phyloP scores from a whole-genome alignment of 1,140 invertebrate genomes.

The Drosophila bocqueti region DNA sequence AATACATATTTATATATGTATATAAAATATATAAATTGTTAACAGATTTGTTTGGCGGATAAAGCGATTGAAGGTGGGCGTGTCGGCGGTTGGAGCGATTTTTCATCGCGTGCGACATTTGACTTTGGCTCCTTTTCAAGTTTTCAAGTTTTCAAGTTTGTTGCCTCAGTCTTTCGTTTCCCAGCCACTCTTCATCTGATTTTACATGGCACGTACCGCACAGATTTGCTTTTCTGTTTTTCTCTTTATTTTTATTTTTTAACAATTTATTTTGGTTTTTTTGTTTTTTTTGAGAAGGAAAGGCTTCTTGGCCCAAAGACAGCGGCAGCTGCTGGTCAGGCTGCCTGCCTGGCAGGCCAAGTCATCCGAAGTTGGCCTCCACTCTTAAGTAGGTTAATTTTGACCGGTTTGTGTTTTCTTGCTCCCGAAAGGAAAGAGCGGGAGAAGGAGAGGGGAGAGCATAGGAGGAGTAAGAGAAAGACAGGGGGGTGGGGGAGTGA shows the following conservation, averaged over 20 bases:
- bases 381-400: constrained; percentile 79
- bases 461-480: constrained; percentile 1
- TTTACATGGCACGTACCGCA: constrained; percentile 68
- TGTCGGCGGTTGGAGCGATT: constrained; percentile 11
- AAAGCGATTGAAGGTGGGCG: constrained; percentile 30
- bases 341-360: constrained; percentile 32
- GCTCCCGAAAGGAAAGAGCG: constrained; percentile 25
- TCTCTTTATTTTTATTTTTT: constrained; percentile 7
- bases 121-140: constrained; percentile 23
- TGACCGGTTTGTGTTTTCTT: constrained; percentile 74
- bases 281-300: constrained; percentile 46
- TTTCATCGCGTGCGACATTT: constrained; percentile 41
- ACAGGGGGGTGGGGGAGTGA: background rate
- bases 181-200: constrained; percentile 41
- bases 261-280: constrained; percentile 30
- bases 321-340: constrained; percentile 50
- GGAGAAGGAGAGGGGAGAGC: background rate
- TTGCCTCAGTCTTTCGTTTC: constrained; percentile 14
- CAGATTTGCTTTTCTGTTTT: constrained; percentile 58
- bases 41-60: constrained; percentile 15
- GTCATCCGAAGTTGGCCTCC: constrained; percentile 42
- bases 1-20: background rate
- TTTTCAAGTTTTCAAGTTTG: constrained; percentile 16
- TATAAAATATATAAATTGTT: background rate
- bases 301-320: constrained; percentile 41